Evolutionary conservation across 2,888 invertebrate genomes (phyloP).

Genomic region (Sisyra terminalis): DNA sequence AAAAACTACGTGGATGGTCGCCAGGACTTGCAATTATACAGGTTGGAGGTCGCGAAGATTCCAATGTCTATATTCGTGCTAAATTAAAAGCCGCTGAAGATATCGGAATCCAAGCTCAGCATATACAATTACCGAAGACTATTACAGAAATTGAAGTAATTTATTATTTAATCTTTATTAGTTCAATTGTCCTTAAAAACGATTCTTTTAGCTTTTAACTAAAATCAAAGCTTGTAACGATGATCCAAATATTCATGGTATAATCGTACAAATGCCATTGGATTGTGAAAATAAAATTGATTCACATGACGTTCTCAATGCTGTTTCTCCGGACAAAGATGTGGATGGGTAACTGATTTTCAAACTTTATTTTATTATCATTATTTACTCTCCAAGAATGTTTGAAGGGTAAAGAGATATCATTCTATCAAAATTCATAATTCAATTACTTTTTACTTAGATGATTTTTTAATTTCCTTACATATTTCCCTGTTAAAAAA

Average conservation of each 20-base stretch:
- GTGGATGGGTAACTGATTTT: slow-evolving; percentile 68
- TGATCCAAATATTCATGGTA: slow-evolving; percentile 76
- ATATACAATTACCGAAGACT: slow-evolving; percentile 60
- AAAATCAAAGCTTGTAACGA: slow-evolving; percentile 62
- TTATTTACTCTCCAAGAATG: slow-evolving; percentile 1
- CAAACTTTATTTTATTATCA: slow-evolving; percentile 7
- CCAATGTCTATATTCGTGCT: slow-evolving; percentile 95
- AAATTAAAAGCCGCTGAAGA: slow-evolving; percentile 85
- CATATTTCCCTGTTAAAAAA: too few relatives aligned
- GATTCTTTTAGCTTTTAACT: slow-evolving; percentile 39
- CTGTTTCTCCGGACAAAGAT: slow-evolving; percentile 80
- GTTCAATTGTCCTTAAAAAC: not conserved
- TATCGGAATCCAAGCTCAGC: slow-evolving; percentile 73
- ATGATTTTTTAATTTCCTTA: not conserved
- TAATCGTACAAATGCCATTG: slow-evolving; percentile 92
- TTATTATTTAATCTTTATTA: slow-evolving; percentile 12
- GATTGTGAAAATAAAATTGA: slow-evolving; percentile 73
- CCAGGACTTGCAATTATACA: slow-evolving; percentile 84
- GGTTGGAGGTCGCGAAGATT: slow-evolving; percentile 92
- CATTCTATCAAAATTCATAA: too few relatives aligned
- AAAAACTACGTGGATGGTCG: slow-evolving; percentile 40
- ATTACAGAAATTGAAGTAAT: slow-evolving; percentile 64
- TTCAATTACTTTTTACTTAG: slow-evolving; percentile 6
- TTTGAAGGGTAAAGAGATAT: too few relatives aligned
- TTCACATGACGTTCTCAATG: slow-evolving; percentile 71